These are phyloP conservation scores for Acrossocheilus fasciatus DNA, from an alignment of 2,797 vertebrate genomes.

Conservation along the genomic window DNA sequence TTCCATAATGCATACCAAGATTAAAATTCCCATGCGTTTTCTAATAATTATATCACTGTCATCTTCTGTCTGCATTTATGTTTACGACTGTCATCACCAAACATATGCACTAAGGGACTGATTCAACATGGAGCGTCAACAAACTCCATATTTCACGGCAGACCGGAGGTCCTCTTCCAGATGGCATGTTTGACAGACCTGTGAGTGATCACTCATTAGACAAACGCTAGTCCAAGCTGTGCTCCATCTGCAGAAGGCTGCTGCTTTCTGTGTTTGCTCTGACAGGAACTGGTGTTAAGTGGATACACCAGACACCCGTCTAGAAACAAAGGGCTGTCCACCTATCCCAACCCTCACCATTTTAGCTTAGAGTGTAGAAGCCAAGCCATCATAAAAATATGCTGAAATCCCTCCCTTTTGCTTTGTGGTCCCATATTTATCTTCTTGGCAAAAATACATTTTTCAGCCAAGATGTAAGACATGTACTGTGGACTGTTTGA, in stretches of 20 bases:
- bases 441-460: constrained; percentile 10
- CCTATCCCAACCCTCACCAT: background rate
- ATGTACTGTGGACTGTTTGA: constrained; percentile 25
- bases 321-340: constrained; percentile 74
- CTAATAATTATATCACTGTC: constrained; percentile 26
- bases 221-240: constrained; percentile 74
- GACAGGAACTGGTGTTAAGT: constrained; percentile 75
- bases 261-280: constrained; percentile 66
- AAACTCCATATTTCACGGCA: constrained; percentile 7
- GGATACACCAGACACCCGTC: constrained; percentile 72
- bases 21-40: background rate
- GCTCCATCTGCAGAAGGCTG: constrained; percentile 67
- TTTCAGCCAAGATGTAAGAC: constrained; percentile 19
- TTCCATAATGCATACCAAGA: constrained; percentile 15
- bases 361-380: background rate
- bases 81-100: constrained; percentile 20
- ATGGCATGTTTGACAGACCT: constrained; percentile 72
- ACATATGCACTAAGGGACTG: constrained; percentile 28
- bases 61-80: constrained; percentile 22
- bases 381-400: background rate
- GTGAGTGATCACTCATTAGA: constrained; percentile 76
- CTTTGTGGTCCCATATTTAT: constrained; percentile 1
- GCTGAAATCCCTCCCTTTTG: constrained; percentile 1
- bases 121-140: background rate
- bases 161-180: constrained; percentile 66